These are phyloP conservation scores for Bemisia tabaci DNA, from an alignment of 1,140 invertebrate species.

Conservation along the genomic window DNA sequence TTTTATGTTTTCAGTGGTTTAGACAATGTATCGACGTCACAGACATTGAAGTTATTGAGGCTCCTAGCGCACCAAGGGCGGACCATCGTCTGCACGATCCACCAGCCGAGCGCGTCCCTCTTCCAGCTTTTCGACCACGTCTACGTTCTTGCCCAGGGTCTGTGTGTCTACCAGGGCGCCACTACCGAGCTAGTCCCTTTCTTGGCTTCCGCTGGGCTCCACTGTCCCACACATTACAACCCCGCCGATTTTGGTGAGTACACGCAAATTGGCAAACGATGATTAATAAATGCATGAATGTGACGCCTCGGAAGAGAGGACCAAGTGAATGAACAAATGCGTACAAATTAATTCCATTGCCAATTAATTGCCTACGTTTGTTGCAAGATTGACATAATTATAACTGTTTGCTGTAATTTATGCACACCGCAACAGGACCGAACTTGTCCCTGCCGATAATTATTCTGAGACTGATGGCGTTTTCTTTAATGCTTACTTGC, in stretches of 20 bases:
- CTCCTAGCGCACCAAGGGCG: conserved; percentile 47
- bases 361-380: no score
- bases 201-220: conserved; percentile 42
- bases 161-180: conserved; percentile 61
- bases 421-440: no score
- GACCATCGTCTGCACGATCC: conserved; percentile 68
- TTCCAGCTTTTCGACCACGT: conserved; percentile 60
- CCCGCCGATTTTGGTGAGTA: conserved; percentile 51
- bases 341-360: no score
- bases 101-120: conserved; percentile 67
- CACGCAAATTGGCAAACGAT: no score
- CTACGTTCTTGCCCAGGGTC: conserved; percentile 47
- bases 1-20: conserved; percentile 47
- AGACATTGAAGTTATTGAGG: conserved; percentile 43
- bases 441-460: no score
- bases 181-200: conserved; percentile 53
- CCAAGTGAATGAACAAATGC: no score
- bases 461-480: no score
- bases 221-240: conserved; percentile 67
- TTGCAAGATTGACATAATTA: no score
- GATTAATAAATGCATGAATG: no score
- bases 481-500: no score
- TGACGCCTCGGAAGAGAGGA: no score
- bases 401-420: no score
- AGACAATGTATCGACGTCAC: conserved; percentile 55